Evolutionary conservation across 2,113 vertebrate genomes (phyloP).

Genomic region (Puffinus mauretanicus): DNA sequence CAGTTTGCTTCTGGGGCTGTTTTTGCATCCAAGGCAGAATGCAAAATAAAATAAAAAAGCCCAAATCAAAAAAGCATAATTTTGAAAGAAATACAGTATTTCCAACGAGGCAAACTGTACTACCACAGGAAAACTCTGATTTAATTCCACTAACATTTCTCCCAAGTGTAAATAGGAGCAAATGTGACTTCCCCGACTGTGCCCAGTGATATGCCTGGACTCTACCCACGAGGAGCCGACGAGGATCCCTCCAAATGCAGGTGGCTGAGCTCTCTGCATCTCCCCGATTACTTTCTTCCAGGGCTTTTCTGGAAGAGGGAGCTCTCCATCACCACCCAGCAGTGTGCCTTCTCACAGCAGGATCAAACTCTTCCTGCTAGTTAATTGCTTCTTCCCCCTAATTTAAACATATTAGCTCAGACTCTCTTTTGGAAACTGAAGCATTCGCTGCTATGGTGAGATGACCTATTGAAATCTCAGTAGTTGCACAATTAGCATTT

Average conservation of each 20-base stretch:
- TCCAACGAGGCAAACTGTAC: background rate
- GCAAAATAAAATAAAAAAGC: background rate
- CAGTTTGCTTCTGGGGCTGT: background rate
- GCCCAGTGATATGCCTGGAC: fast-evolving
- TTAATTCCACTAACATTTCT: background rate
- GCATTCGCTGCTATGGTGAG: background rate
- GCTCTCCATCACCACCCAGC: background rate
- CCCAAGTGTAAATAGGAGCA: background rate
- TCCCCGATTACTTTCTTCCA: background rate
- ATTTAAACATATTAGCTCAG: background rate
- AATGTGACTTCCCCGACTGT: background rate
- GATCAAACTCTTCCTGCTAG: background rate
- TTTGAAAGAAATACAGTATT: background rate
- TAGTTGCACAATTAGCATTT: background rate
- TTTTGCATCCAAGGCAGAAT: background rate
- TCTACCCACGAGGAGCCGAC: fast-evolving
- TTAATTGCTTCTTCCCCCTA: background rate
- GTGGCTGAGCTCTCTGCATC: background rate
- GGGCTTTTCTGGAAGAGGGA: background rate
- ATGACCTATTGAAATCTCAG: background rate
- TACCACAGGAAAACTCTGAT: background rate
- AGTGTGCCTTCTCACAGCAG: background rate
- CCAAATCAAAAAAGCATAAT: background rate
- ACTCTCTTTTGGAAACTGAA: background rate
- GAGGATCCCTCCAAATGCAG: background rate